Evolutionary conservation across 1,140 invertebrate genomes (phyloP).

Genomic region (Phthorimaea operculella): DNA sequence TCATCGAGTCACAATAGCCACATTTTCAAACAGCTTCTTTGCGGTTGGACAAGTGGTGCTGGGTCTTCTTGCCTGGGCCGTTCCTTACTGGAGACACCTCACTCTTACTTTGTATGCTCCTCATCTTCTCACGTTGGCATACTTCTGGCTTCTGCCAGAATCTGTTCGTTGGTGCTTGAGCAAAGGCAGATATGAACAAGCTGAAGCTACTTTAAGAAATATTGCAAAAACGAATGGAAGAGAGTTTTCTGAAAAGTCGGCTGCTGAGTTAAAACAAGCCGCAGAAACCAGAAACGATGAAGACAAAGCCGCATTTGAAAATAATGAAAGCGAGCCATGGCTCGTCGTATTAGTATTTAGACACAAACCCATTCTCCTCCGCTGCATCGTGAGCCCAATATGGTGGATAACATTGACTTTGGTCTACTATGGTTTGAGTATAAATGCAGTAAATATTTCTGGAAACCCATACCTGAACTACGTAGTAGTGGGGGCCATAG

Average conservation of each 20-base stretch:
- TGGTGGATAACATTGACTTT: slow-evolving; percentile 79
- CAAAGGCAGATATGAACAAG: slow-evolving; percentile 73
- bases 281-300: slow-evolving; percentile 18
- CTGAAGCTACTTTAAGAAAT: slow-evolving; percentile 67
- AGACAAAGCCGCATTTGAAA: slow-evolving; percentile 14
- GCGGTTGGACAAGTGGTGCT: slow-evolving; percentile 74
- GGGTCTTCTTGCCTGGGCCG: slow-evolving; percentile 72
- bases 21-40: slow-evolving; percentile 73
- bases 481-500: slow-evolving; percentile 72
- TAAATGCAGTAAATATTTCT: slow-evolving; percentile 79
- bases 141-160: slow-evolving; percentile 72
- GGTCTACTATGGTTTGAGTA: slow-evolving; percentile 82
- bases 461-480: slow-evolving; percentile 79
- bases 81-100: slow-evolving; percentile 8
- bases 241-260: slow-evolving; percentile 66
- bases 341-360: slow-evolving; percentile 65
- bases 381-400: slow-evolving; percentile 72
- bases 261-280: slow-evolving; percentile 40
- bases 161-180: slow-evolving; percentile 79
- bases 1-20: slow-evolving; percentile 73
- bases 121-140: slow-evolving; percentile 71
- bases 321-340: slow-evolving; percentile 20
- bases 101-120: slow-evolving; percentile 39
- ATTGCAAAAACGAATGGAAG: slow-evolving; percentile 74
- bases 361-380: slow-evolving; percentile 67